Evolutionary conservation across 1,140 invertebrate species (phyloP).

Genomic region (Helicoverpa zea): DNA sequence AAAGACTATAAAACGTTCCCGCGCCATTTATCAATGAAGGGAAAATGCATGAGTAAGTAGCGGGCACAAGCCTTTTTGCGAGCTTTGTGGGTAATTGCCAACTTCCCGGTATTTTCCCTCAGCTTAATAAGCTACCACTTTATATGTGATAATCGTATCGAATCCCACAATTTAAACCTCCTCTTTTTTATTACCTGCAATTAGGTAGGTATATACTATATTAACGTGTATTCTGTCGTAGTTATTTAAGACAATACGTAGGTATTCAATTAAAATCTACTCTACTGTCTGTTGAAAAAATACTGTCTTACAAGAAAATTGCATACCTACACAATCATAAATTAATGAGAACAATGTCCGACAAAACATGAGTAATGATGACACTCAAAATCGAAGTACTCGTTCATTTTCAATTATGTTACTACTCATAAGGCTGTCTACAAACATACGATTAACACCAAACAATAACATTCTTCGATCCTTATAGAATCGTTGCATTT

Average conservation of each 20-base stretch:
- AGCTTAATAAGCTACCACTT: not conserved
- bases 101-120: not conserved
- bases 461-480: constrained; percentile 72
- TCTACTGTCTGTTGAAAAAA: too few relatives aligned
- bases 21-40: constrained; percentile 13
- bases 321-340: not conserved
- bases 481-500: constrained; percentile 65
- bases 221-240: too few relatives aligned
- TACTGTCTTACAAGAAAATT: too few relatives aligned
- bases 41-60: constrained; percentile 22
- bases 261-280: too few relatives aligned
- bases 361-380: not conserved
- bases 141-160: too few relatives aligned
- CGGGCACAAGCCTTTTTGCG: not conserved
- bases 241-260: too few relatives aligned
- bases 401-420: constrained; percentile 24
- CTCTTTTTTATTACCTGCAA: too few relatives aligned
- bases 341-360: not conserved
- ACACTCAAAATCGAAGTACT: not conserved
- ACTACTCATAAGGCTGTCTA: constrained; percentile 47
- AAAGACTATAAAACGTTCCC: constrained; percentile 28
- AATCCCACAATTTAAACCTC: too few relatives aligned
- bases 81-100: not conserved
- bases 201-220: too few relatives aligned
- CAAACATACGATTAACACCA: constrained; percentile 53